Evolutionary conservation across 2,888 invertebrate species (phyloP).

Genomic region (Eretmocerus hayati): DNA sequence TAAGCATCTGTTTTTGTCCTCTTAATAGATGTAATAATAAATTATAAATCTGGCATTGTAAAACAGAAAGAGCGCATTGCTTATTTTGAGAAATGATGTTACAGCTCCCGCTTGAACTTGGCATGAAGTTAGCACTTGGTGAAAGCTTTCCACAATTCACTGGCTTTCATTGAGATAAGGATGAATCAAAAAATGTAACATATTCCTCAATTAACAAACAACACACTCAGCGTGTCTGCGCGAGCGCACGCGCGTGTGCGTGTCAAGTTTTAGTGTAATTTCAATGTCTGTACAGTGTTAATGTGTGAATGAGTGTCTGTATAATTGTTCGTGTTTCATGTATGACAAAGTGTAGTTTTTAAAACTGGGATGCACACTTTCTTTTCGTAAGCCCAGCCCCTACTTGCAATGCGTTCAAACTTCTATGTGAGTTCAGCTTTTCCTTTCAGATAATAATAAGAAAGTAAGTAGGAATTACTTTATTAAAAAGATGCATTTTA

Average conservation of each 20-base stretch:
- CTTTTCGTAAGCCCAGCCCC: slow-evolving; percentile 30
- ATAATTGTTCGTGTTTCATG: slow-evolving; percentile 25
- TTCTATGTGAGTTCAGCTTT: slow-evolving; percentile 39
- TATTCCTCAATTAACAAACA: slow-evolving; percentile 43
- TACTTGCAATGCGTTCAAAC: slow-evolving; percentile 39
- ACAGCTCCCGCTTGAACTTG: too few relatives aligned
- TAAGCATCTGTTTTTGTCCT: slow-evolving; percentile 27
- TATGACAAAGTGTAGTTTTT: slow-evolving; percentile 26
- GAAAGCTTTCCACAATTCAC: slow-evolving; percentile 40
- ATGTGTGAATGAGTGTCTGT: slow-evolving; percentile 24
- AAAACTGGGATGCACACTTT: slow-evolving; percentile 34
- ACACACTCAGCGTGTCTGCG: too few relatives aligned
- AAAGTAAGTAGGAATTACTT: slow-evolving; percentile 40
- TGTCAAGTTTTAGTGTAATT: too few relatives aligned
- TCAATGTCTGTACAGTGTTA: slow-evolving; percentile 33
- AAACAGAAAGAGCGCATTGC: too few relatives aligned
- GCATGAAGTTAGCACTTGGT: slow-evolving; percentile 32
- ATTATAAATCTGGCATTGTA: slow-evolving; percentile 23
- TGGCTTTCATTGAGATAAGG: slow-evolving; percentile 38
- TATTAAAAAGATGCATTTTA: slow-evolving; percentile 36
- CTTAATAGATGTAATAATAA: slow-evolving; percentile 23
- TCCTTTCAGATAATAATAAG: slow-evolving; percentile 54
- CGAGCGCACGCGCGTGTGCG: too few relatives aligned
- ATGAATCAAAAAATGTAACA: slow-evolving; percentile 39
- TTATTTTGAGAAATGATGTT: too few relatives aligned